A percentile compares a stretch with the other conserved stretches of the same genome.
These are phyloP conservation scores for Ictalurus punctatus DNA, from an alignment of 2,113 vertebrate genomes.

Conservation along the genomic window DNA sequence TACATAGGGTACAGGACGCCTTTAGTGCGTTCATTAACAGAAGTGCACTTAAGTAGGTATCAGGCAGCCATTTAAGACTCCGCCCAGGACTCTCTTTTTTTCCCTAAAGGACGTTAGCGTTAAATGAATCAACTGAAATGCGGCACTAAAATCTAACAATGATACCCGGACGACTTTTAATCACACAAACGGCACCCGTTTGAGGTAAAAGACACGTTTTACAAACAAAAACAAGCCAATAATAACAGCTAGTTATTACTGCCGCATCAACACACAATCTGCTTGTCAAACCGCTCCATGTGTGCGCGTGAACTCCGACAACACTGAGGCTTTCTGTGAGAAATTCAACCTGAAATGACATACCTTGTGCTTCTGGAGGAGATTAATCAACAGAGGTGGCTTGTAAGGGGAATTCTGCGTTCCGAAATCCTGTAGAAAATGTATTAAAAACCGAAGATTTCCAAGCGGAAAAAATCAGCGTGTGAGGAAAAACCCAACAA, in stretches of 20 bases:
- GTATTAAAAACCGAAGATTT: background rate
- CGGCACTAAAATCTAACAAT: background rate
- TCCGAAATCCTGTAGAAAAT: background rate
- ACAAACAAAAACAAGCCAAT: background rate
- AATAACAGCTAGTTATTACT: background rate
- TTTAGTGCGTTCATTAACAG: background rate
- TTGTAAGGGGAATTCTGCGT: background rate
- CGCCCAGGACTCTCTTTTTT: background rate
- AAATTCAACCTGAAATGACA: background rate
- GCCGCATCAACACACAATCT: background rate
- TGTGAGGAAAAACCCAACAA: slow-evolving; percentile 18
- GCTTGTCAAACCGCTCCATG: slow-evolving; percentile 12
- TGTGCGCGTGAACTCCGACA: background rate
- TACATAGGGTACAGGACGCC: background rate
- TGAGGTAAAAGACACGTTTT: background rate
- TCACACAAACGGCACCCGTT: background rate
- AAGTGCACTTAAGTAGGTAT: background rate
- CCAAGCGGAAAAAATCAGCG: background rate
- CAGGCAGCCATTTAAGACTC: background rate
- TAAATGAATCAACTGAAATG: background rate
- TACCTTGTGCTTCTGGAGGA: background rate
- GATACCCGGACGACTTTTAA: background rate
- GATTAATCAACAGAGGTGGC: no score
- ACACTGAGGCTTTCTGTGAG: background rate
- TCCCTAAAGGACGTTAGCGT: background rate